These are phyloP conservation scores for Falco punctatus DNA, from an alignment of 2,113 vertebrate species.

Conservation along the genomic window DNA sequence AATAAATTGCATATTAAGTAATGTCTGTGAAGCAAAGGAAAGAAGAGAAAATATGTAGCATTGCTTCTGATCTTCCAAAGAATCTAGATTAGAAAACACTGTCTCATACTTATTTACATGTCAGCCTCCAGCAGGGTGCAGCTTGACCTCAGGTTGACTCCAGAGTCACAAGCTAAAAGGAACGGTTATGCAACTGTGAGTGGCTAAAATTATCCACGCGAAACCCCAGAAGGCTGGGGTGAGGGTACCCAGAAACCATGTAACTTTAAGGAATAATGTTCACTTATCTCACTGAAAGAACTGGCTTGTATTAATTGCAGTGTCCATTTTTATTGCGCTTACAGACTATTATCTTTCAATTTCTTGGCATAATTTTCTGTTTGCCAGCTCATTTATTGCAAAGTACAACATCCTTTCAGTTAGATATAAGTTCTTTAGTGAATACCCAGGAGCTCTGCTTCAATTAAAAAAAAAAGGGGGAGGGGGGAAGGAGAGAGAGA, in stretches of 20 bases:
- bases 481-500: neutral
- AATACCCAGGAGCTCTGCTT: neutral
- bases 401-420: neutral
- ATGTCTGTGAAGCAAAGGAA: neutral
- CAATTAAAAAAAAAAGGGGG: neutral
- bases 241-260: neutral
- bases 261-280: neutral
- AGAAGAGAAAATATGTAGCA: neutral
- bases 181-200: constrained; percentile 54
- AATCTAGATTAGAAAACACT: neutral
- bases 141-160: constrained; percentile 60
- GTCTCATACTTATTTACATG: constrained; percentile 17
- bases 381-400: constrained; percentile 31
- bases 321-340: neutral
- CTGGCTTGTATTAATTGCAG: neutral
- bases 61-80: neutral
- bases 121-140: constrained; percentile 36
- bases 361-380: constrained; percentile 25
- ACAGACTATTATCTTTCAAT: constrained; percentile 5
- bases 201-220: constrained; percentile 35
- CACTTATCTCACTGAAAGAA: neutral
- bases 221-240: constrained; percentile 42
- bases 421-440: neutral
- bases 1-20: neutral
- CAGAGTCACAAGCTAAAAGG: constrained; percentile 51